Evolutionary conservation across 2,888 invertebrate species (phyloP), one percentile per base, ranked within the genome.

Genomic region (Graphium colonna): DNA sequence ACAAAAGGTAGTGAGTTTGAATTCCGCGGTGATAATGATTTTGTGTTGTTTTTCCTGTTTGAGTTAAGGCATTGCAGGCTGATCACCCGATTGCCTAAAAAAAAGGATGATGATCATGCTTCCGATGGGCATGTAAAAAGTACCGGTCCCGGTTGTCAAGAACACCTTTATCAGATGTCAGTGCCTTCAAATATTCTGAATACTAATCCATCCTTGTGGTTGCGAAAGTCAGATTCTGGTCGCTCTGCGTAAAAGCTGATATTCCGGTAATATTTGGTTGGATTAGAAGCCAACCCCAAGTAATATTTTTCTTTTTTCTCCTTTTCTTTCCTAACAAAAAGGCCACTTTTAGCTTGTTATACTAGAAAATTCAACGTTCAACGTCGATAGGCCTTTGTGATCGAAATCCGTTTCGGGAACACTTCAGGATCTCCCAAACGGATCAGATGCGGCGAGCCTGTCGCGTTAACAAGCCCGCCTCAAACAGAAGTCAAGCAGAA

Each of bases 401-500:
- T 33, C 33, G n/a, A n/a, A n/a, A 10, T 10, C 9, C 3, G 9
- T 33, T 28, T n/a, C 28, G 10, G n/a, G 5, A 12, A 8, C 10
- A 39, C 43, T 28, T 51, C 28, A 12, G 38, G 18, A 51, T n/a
- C n/a, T 44, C 28, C 18, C 45, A 33, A 52, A 52, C 39, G 43
- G 51, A 50, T 43, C 47, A 48, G 46, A 36, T 52, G 43, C 46
- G 33, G 47, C 26, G 21, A 26, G 31, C 43, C 48, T 58, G 61
- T 59, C 58, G 57, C 67, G 69, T 72, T 78, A 81, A 81, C 77
- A 71, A 79, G 75, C 70, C 70, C 65, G 68, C 67, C 67, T 78
- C 77, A 77, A 81, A 83, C 80, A 79, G 77, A 74, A 79, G 77
- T 77, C 72, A 75, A 77, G 75, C 77, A 78, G 76, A 80, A 79